These are phyloP conservation scores for Dolichotis patagonum DNA, from an alignment of 2,113 vertebrate genomes.

Conservation along the genomic window DNA sequence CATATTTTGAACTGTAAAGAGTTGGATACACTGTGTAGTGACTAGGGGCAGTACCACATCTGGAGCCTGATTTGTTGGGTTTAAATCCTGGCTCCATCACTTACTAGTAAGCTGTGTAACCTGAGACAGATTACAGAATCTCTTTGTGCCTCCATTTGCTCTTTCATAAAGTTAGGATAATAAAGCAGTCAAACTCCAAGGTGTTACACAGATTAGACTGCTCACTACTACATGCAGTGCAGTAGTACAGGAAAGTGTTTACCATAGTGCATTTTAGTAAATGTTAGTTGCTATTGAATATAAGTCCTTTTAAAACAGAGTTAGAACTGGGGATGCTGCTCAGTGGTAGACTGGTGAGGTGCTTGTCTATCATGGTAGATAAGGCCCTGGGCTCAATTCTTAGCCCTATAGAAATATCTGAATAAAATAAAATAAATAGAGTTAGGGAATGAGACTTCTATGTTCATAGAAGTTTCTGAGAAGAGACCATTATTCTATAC, in stretches of 20 bases:
- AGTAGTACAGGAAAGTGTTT: neutral
- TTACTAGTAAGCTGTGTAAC: neutral
- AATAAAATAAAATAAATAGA: neutral
- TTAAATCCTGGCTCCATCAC: neutral
- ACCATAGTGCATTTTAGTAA: neutral
- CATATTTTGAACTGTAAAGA: neutral
- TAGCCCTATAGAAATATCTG: neutral
- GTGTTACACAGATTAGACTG: neutral
- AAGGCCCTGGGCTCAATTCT: neutral
- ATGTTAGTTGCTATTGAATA: neutral
- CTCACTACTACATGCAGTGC: neutral
- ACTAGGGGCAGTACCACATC: neutral
- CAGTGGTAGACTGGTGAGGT: neutral
- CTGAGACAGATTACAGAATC: neutral
- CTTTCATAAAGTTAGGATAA: neutral
- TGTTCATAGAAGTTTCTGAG: neutral
- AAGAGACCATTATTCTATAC: slow-evolving; percentile 31
- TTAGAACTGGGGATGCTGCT: neutral
- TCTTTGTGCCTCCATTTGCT: neutral
- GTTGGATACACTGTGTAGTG: neutral
- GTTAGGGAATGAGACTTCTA: neutral
- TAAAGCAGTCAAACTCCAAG: neutral
- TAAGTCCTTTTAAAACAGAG: slow-evolving; percentile 56
- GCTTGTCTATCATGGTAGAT: neutral
- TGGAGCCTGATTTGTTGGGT: neutral